Conservation (phyloP, 2,113 vertebrate species). For the Pavo muticus region DNA sequence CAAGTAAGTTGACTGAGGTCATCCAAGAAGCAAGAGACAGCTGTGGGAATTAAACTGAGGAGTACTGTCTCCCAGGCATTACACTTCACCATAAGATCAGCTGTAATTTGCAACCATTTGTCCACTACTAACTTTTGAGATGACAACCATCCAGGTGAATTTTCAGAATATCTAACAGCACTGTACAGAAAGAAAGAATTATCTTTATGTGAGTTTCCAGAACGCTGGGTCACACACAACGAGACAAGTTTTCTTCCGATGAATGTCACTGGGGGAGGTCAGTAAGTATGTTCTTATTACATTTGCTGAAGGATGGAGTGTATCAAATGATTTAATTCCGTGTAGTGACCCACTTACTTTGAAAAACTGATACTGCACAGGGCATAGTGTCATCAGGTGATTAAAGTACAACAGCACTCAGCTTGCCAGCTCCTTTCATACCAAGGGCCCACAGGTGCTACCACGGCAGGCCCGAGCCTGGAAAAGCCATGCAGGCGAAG, state of each 20-base stretch:
- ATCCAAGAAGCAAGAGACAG: not conserved
- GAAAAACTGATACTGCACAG: constrained; percentile 60
- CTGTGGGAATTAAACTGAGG: constrained; percentile 11
- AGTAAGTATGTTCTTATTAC: constrained; percentile 45
- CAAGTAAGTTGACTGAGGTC: not conserved
- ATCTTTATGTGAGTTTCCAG: constrained; percentile 31
- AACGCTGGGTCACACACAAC: not conserved
- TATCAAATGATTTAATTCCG: constrained; percentile 59
- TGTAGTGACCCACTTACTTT: constrained; percentile 47
- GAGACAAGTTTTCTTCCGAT: not conserved
- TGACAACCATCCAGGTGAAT: constrained; percentile 24
- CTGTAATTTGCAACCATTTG: constrained; percentile 10
- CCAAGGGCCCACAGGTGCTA: not conserved
- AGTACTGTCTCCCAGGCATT: not conserved
- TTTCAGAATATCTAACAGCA: constrained; percentile 24
- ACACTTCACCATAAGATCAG: not conserved
- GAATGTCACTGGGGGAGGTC: constrained; percentile 30
- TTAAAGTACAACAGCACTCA: constrained; percentile 39
- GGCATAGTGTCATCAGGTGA: constrained; percentile 63
- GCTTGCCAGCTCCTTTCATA: constrained; percentile 25
- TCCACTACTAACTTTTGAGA: not conserved
- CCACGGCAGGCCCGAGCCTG: not conserved
- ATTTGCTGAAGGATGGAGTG: constrained; percentile 29
- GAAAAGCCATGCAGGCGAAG: not conserved
- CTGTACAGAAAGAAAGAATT: not conserved